Conservation (phyloP, 2,888 invertebrate species). For the Fragum fragum region DNA sequence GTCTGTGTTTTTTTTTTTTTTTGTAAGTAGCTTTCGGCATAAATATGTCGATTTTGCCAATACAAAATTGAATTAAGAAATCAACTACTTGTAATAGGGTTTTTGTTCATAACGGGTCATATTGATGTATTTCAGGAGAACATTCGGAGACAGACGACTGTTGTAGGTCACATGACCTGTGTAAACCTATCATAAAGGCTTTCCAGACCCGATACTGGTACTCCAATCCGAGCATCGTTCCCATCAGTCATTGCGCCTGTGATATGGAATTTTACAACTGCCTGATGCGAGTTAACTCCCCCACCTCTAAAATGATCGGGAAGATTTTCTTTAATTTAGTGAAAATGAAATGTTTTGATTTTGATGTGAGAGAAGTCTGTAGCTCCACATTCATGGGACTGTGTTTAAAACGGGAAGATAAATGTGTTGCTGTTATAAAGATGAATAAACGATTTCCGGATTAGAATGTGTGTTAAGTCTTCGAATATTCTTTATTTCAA, state of each 20-base stretch:
- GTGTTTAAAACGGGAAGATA: constrained; percentile 38
- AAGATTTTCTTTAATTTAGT: constrained; percentile 66
- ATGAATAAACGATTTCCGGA: constrained; percentile 42
- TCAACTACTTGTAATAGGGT: too few relatives aligned
- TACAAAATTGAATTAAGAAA: too few relatives aligned
- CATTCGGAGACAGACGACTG: constrained; percentile 64
- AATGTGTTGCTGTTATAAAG: constrained; percentile 60
- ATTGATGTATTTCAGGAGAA: constrained; percentile 58
- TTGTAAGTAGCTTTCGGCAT: too few relatives aligned
- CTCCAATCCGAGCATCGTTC: constrained; percentile 61
- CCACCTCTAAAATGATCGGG: constrained; percentile 60
- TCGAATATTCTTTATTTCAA: too few relatives aligned
- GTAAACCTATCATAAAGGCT: constrained; percentile 65
- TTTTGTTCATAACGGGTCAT: too few relatives aligned
- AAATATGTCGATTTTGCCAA: too few relatives aligned
- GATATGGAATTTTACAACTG: constrained; percentile 71
- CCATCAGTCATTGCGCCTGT: constrained; percentile 71
- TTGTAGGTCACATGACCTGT: constrained; percentile 68
- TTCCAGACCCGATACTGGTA: constrained; percentile 57
- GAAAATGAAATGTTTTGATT: constrained; percentile 70
- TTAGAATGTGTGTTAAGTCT: too few relatives aligned
- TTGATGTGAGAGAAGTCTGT: constrained; percentile 59
- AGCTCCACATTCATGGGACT: constrained; percentile 48
- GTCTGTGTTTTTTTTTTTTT: too few relatives aligned
- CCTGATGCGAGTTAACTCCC: constrained; percentile 61